These are phyloP conservation scores for Myodes glareolus DNA, from an alignment of 2,113 vertebrate species.

Conservation along the genomic window DNA sequence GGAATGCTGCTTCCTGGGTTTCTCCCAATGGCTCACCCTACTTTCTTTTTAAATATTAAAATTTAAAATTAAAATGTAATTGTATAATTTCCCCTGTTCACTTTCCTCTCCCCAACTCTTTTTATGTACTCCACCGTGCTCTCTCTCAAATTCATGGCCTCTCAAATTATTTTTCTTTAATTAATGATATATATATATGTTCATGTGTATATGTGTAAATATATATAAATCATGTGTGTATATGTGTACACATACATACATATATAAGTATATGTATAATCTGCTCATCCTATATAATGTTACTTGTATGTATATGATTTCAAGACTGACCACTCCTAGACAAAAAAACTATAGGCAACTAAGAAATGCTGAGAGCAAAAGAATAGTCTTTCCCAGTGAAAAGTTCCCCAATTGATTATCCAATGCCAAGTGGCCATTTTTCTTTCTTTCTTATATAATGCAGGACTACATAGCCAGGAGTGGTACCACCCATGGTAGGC, in stretches of 20 bases:
- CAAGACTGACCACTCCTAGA: not conserved
- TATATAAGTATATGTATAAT: too few relatives aligned
- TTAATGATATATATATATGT: too few relatives aligned
- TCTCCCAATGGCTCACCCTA: not conserved
- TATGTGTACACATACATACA: too few relatives aligned
- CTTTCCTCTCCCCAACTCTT: not conserved
- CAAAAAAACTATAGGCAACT: not conserved
- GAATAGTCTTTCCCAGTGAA: not conserved
- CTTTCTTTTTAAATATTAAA: not conserved
- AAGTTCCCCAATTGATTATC: not conserved
- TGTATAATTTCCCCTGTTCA: not conserved
- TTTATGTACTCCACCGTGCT: not conserved
- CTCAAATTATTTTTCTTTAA: too few relatives aligned
- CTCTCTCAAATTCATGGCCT: too few relatives aligned
- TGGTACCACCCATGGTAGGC: too few relatives aligned
- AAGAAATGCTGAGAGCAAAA: not conserved
- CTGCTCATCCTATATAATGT: not conserved
- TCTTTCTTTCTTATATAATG: not conserved
- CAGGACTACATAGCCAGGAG: too few relatives aligned
- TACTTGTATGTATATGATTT: not conserved
- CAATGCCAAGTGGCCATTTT: not conserved
- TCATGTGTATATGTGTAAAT: too few relatives aligned
- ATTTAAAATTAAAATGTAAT: not conserved
- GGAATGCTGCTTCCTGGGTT: not conserved
- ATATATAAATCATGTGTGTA: too few relatives aligned